Percentiles rank a stretch among this genome's conserved stretches.
Evolutionary conservation across 1,140 invertebrate species (phyloP).

Genomic region (Trichoplusia ni): DNA sequence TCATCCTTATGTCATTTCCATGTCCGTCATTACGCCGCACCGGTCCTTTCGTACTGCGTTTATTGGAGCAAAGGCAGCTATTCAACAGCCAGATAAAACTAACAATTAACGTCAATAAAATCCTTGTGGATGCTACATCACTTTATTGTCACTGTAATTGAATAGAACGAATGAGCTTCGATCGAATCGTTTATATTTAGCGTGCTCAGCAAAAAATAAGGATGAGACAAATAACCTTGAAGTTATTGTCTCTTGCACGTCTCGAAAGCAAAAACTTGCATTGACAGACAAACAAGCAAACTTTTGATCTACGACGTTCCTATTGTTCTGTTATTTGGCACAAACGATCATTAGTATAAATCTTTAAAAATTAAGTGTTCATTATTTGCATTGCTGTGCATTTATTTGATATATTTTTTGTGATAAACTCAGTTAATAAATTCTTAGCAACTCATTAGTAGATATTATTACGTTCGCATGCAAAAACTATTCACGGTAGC

Average conservation of each 20-base stretch:
- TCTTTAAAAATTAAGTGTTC: slow-evolving; percentile 11
- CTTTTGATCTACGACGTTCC: neutral
- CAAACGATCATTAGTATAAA: neutral
- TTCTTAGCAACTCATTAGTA: slow-evolving; percentile 5
- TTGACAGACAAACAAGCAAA: neutral
- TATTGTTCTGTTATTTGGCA: neutral
- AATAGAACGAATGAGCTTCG: slow-evolving; percentile 45
- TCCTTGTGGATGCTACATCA: slow-evolving; percentile 32
- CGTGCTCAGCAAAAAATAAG: slow-evolving; percentile 14
- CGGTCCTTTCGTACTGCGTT: too few relatives aligned
- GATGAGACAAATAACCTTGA: slow-evolving; percentile 7
- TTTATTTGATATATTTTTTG: slow-evolving; percentile 20
- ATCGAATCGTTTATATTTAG: slow-evolving; percentile 19
- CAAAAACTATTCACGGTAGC: slow-evolving; percentile 8
- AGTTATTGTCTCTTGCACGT: neutral
- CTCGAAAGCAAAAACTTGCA: neutral
- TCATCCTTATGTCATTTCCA: neutral
- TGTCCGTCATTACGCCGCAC: too few relatives aligned
- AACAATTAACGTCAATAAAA: slow-evolving; percentile 73
- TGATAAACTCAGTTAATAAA: neutral
- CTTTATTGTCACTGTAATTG: slow-evolving; percentile 52
- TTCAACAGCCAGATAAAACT: slow-evolving; percentile 47
- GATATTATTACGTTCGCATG: neutral
- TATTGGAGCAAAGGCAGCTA: slow-evolving; percentile 1
- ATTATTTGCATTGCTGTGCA: slow-evolving; percentile 12